Percentiles rank a stretch among this genome's conserved stretches.
Evolutionary conservation across 2,113 vertebrate species (phyloP).

Genomic region (Bettongia penicillata): DNA sequence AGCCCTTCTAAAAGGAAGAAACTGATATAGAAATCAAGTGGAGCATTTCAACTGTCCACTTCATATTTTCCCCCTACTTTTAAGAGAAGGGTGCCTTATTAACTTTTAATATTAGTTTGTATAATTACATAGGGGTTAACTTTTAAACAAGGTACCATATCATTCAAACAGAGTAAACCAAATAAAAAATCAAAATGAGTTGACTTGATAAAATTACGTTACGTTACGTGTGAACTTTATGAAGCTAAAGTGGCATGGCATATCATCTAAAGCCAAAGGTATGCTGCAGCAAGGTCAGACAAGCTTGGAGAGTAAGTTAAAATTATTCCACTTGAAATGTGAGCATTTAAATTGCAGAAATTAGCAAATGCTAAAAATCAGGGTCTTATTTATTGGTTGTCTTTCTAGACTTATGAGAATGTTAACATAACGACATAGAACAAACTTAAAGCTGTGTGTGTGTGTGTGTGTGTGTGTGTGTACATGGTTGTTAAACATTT

Average conservation of each 20-base stretch:
- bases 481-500: neutral
- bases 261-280: neutral
- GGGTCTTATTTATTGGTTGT: neutral
- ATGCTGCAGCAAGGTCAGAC: neutral
- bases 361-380: neutral
- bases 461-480: neutral
- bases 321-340: neutral
- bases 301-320: neutral
- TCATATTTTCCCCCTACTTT: neutral
- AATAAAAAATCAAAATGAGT: neutral
- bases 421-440: neutral
- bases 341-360: neutral
- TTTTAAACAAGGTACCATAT: neutral
- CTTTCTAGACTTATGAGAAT: neutral
- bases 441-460: neutral
- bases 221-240: neutral
- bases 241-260: neutral
- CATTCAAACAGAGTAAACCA: neutral
- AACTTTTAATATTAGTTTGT: neutral
- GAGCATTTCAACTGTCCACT: neutral
- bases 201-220: neutral
- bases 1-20: neutral
- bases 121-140: neutral
- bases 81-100: neutral
- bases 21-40: neutral